Evolutionary conservation across 2,797 vertebrate genomes (phyloP), one percentile per base, ranked within the genome.

Genomic region (Lepilemur septentrionalis): DNA sequence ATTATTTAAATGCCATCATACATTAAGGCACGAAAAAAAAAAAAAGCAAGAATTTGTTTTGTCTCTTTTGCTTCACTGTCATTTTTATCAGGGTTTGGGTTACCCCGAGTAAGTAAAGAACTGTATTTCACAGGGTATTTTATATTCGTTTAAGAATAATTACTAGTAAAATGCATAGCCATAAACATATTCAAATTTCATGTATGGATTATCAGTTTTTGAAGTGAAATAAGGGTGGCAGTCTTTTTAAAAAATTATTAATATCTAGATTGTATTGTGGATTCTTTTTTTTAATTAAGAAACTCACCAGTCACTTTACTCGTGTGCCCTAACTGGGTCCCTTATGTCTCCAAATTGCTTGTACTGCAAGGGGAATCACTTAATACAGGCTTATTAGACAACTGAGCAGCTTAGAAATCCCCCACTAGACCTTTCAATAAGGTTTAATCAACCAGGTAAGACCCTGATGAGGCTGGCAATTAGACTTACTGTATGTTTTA

Each of bases 241-340:
- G 25, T 80, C 43, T 65, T 97, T 92, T 70, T 46, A 89, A 95
- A 88, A 93, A 76, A 55, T 75, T 55, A 67, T 93, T 93, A 78
- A 46, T 84, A 86, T 93, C 48, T 97, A 89, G 38, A 95, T 41
- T 88, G 25, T 90, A 94, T 82, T 75, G 48, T 89, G 94, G 80
- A 88, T 94, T 93, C 87, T 95, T 91, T 85, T 89, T 96, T 96
- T 97, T 96, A 97, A 97, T 97, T 98, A 98, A 95, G 84, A 79
- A 95, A 48, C 80, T 96, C 96, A 95, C 87, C 63, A 97, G 97
- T 95, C 76, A 84, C 57, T 94, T 93, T 93, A 95, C 89, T 89
- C 75, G 93, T 92, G 52, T 95, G 73, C 80, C 78, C 78, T 96
- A 96, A 96, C 95, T 93, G 93, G 91, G 78, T 97, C 96, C 95